A percentile compares a stretch with the other conserved stretches of the same genome.
Conservation (phyloP, 2,888 invertebrate genomes). For the Podotricha telesiphe region DNA sequence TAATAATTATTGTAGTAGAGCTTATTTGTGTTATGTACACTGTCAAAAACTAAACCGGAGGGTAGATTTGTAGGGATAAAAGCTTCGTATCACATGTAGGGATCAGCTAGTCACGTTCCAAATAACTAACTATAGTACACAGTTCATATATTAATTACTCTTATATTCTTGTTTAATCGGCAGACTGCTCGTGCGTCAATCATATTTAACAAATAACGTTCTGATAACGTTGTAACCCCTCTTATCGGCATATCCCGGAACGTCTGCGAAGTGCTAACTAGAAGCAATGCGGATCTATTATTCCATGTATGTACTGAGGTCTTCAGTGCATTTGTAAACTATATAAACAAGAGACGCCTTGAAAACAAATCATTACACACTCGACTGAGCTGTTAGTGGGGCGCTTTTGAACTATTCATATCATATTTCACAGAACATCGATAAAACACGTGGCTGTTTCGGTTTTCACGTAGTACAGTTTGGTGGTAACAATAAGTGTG, state of each 20-base stretch:
- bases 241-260: slow-evolving; percentile 79
- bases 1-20: no score
- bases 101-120: background rate
- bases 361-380: slow-evolving; percentile 61
- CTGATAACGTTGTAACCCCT: slow-evolving; percentile 77
- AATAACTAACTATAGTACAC: slow-evolving; percentile 26
- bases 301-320: slow-evolving; percentile 54
- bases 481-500: slow-evolving; percentile 41
- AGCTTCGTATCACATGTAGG: background rate
- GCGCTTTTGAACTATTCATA: slow-evolving; percentile 33
- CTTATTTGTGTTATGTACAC: background rate
- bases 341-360: slow-evolving; percentile 65
- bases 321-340: slow-evolving; percentile 62
- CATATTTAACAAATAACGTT: slow-evolving; percentile 73
- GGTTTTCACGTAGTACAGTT: slow-evolving; percentile 42
- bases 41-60: background rate
- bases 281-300: slow-evolving; percentile 64
- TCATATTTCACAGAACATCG: slow-evolving; percentile 53
- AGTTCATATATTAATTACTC: slow-evolving; percentile 36
- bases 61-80: background rate
- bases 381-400: slow-evolving; percentile 56
- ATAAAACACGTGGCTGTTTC: slow-evolving; percentile 49
- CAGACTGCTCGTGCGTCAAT: slow-evolving; percentile 80
- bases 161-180: slow-evolving; percentile 53
- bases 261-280: slow-evolving; percentile 78